Conservation (phyloP, 2,888 invertebrate species). For the Thecocarcelia acutangulata region DNA sequence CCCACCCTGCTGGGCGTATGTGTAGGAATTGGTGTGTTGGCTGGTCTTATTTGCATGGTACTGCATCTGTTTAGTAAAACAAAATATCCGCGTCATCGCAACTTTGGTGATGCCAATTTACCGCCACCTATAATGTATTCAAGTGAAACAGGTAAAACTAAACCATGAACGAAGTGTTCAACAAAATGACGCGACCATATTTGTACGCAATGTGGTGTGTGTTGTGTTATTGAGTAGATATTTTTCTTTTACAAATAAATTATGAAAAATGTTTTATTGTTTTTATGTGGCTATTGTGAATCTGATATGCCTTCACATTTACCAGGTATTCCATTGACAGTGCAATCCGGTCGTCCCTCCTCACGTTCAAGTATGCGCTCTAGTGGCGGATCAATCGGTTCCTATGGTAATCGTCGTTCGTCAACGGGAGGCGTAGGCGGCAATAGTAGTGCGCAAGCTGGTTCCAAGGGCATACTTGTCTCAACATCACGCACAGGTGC, state of each 20-base stretch:
- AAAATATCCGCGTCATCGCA: slow-evolving; percentile 85
- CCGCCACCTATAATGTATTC: slow-evolving; percentile 93
- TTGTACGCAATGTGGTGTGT: slow-evolving; percentile 30
- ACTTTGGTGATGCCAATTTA: slow-evolving; percentile 91
- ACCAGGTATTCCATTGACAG: slow-evolving; percentile 84
- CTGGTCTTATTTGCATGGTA: slow-evolving; percentile 93
- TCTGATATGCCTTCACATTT: slow-evolving; percentile 76
- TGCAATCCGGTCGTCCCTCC: slow-evolving; percentile 85
- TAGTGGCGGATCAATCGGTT: slow-evolving; percentile 83
- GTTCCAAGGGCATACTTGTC: slow-evolving; percentile 87
- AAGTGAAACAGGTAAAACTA: slow-evolving; percentile 88
- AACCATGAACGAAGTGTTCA: slow-evolving; percentile 1
- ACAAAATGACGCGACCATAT: slow-evolving; percentile 4
- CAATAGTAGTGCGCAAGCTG: slow-evolving; percentile 82
- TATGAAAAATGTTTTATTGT: slow-evolving; percentile 12
- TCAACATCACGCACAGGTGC: slow-evolving; percentile 95
- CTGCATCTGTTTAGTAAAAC: slow-evolving; percentile 89
- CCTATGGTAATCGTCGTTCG: slow-evolving; percentile 82
- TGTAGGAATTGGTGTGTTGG: slow-evolving; percentile 92
- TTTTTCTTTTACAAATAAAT: slow-evolving; percentile 1
- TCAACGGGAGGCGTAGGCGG: slow-evolving; percentile 81
- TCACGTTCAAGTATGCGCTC: slow-evolving; percentile 85
- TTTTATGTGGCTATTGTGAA: slow-evolving; percentile 68
- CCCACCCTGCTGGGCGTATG: slow-evolving; percentile 93
- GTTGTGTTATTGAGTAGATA: slow-evolving; percentile 33